Conservation (phyloP, 1,140 invertebrate species). For the Brachionus paranguensis region DNA sequence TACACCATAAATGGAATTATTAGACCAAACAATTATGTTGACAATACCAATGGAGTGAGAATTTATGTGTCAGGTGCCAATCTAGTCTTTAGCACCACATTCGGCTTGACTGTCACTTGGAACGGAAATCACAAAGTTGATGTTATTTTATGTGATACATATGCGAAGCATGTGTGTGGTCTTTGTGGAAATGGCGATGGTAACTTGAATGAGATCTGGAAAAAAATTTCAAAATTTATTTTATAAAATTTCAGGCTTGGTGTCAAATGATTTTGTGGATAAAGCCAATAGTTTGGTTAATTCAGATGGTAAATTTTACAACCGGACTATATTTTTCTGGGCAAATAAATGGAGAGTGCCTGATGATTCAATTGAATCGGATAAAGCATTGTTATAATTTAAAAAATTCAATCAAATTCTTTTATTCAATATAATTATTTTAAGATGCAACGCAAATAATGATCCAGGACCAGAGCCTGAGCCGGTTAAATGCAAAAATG, state of each 20-base stretch:
- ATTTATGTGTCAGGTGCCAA: conserved; percentile 12
- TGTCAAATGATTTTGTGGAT: conserved; percentile 29
- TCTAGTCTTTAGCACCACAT: background rate
- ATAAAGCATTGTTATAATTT: background rate
- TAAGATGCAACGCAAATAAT: background rate
- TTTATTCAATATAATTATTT: background rate
- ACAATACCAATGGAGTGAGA: background rate
- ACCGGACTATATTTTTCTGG: background rate
- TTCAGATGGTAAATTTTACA: background rate
- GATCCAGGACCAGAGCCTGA: background rate
- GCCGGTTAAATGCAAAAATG: background rate
- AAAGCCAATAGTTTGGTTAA: background rate
- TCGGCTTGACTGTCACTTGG: conserved; percentile 29
- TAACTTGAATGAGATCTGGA: background rate
- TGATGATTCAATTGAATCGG: background rate
- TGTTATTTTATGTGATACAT: conserved; percentile 20
- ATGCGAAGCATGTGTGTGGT: conserved; percentile 24
- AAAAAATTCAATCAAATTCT: background rate
- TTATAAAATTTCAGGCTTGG: background rate
- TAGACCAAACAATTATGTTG: conserved; percentile 5
- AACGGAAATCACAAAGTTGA: conserved; percentile 21
- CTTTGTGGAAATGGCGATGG: conserved; percentile 31
- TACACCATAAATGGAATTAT: background rate
- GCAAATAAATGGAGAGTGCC: conserved; percentile 16
- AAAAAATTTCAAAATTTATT: background rate